These are phyloP conservation scores for Diceros bicornis DNA, from an alignment of 2,797 vertebrate species.

Conservation along the genomic window DNA sequence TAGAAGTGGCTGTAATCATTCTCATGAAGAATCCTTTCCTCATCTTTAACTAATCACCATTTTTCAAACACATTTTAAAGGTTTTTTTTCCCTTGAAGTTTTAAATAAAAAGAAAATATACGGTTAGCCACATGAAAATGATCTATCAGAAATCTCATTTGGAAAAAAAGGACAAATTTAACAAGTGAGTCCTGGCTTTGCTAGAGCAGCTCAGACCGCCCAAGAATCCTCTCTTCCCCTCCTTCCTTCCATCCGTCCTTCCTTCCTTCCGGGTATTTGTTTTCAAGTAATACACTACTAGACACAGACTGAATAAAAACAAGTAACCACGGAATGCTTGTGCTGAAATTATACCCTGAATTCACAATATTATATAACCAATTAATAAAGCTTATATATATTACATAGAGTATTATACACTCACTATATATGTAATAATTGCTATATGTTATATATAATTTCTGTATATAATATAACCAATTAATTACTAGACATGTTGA, in stretches of 20 bases:
- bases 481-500: neutral
- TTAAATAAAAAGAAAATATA: conserved; percentile 55
- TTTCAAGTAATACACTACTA: neutral
- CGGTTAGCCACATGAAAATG: neutral
- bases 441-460: neutral
- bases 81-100: neutral
- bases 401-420: neutral
- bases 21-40: neutral
- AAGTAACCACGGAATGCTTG: neutral
- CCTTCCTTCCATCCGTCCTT: neutral
- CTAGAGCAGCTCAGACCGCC: neutral
- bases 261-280: neutral
- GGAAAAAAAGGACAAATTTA: neutral
- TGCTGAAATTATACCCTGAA: neutral
- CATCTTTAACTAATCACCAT: neutral
- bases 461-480: neutral
- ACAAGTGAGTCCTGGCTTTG: neutral
- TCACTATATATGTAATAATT: neutral
- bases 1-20: conserved; percentile 6
- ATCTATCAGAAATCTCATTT: neutral
- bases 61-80: conserved; percentile 45
- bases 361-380: neutral
- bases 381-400: neutral
- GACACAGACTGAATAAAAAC: neutral
- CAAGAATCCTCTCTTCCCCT: no score